A percentile compares a stretch with the other conserved stretches of the same genome.
phyloP scores from a whole-genome alignment of 2,113 vertebrate genomes.

The Mionectes macconnelli region DNA sequence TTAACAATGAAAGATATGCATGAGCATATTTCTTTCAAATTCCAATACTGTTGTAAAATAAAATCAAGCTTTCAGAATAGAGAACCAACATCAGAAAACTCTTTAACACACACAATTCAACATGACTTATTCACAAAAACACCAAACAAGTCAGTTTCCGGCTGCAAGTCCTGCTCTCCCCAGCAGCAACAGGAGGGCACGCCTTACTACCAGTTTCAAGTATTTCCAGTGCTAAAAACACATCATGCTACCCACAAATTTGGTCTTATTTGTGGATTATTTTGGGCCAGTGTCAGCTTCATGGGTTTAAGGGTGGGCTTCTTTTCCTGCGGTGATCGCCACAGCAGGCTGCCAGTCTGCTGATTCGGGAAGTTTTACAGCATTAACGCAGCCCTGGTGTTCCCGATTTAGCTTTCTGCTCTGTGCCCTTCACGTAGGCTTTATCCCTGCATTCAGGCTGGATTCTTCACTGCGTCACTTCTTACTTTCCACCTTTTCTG shows the following conservation, averaged over 20 bases:
- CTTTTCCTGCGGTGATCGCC: background rate
- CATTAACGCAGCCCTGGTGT: background rate
- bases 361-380: slow-evolving; percentile 20
- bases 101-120: background rate
- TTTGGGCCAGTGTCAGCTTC: background rate
- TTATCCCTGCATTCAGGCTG: background rate
- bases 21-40: background rate
- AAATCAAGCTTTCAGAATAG: background rate
- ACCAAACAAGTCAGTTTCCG: background rate
- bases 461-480: slow-evolving; percentile 6
- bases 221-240: background rate
- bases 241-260: background rate
- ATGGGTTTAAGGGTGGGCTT: slow-evolving; percentile 7
- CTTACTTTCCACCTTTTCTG: background rate
- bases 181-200: background rate
- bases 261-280: background rate
- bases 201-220: background rate
- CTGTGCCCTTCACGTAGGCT: background rate
- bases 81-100: background rate
- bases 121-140: accelerated
- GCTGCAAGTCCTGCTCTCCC: background rate
- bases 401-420: slow-evolving; percentile 9
- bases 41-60: background rate
- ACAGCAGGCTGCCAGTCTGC: slow-evolving; percentile 24
- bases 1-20: background rate